Evolutionary conservation across 2,888 invertebrate species (phyloP).

Genomic region (Muschampia plurimacula): DNA sequence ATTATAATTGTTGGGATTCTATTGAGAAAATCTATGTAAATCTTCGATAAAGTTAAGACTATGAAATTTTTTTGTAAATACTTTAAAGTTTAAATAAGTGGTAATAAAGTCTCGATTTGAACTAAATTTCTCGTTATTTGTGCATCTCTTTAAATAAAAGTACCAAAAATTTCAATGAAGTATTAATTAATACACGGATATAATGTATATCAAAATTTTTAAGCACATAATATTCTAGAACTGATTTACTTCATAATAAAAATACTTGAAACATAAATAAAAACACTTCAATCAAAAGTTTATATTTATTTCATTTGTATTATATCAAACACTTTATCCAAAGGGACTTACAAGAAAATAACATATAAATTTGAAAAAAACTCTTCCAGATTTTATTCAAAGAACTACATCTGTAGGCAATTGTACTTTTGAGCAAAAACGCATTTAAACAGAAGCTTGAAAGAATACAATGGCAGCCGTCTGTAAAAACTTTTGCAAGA

Average conservation of each 20-base stretch:
- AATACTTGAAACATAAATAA: no score
- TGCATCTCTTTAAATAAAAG: not conserved
- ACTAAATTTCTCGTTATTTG: not conserved
- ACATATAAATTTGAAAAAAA: not conserved
- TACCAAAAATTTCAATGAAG: not conserved
- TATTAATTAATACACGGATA: not conserved
- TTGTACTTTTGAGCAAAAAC: conserved; percentile 20
- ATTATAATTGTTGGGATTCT: conserved; percentile 39
- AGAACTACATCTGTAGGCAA: conserved; percentile 13
- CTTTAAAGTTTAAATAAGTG: conserved; percentile 37
- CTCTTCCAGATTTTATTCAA: conserved; percentile 1
- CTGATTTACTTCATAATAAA: no score
- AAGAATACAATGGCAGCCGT: conserved; percentile 12
- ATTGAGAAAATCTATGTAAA: conserved; percentile 40
- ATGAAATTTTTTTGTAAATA: conserved; percentile 37
- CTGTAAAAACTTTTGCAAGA: conserved; percentile 20
- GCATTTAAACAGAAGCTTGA: conserved; percentile 21
- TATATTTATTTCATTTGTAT: no score
- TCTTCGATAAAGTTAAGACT: conserved; percentile 32
- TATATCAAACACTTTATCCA: no score
- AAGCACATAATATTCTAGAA: no score
- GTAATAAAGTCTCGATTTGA: conserved; percentile 38
- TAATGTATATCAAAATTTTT: no score
- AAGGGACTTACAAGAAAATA: no score
- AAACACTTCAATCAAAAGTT: no score